These are phyloP conservation scores for Lonchura striata DNA, from an alignment of 2,113 vertebrate species.

Conservation along the genomic window DNA sequence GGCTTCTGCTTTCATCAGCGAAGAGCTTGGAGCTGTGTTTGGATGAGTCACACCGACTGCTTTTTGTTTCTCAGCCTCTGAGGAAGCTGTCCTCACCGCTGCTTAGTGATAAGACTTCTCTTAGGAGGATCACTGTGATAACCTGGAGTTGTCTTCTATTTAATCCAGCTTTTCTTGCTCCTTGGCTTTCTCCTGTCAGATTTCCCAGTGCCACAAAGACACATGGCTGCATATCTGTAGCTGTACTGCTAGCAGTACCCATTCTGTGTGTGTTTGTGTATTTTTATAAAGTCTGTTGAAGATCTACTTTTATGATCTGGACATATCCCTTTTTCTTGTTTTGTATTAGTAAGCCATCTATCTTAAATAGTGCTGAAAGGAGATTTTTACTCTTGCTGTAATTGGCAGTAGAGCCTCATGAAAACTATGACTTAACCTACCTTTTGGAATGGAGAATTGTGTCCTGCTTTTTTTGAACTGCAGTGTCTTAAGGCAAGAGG, in stretches of 20 bases:
- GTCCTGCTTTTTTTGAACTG: not conserved
- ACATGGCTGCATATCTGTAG: not conserved
- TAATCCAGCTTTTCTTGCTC: not conserved
- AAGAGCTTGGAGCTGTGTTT: not conserved
- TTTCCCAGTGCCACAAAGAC: not conserved
- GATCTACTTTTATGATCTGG: not conserved
- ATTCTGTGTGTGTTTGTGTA: not conserved
- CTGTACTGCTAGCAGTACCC: not conserved
- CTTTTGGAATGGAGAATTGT: not conserved
- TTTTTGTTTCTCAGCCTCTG: not conserved
- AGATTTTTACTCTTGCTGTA: not conserved
- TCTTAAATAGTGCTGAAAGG: not conserved
- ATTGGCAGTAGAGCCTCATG: not conserved
- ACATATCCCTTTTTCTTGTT: not conserved
- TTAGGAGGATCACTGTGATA: not conserved
- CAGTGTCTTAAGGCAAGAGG: not conserved
- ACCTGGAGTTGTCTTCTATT: not conserved
- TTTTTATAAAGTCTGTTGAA: not conserved
- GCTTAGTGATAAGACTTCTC: not conserved
- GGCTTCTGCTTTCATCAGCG: not conserved
- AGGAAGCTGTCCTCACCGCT: not conserved
- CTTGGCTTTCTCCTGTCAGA: not conserved
- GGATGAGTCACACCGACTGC: not conserved
- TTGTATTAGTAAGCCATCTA: not conserved
- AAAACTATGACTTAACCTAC: not conserved